Percentiles rank a stretch among this genome's conserved stretches.
Evolutionary conservation across 2,888 invertebrate genomes (phyloP).

Genomic region (Platypus cylindrus): DNA sequence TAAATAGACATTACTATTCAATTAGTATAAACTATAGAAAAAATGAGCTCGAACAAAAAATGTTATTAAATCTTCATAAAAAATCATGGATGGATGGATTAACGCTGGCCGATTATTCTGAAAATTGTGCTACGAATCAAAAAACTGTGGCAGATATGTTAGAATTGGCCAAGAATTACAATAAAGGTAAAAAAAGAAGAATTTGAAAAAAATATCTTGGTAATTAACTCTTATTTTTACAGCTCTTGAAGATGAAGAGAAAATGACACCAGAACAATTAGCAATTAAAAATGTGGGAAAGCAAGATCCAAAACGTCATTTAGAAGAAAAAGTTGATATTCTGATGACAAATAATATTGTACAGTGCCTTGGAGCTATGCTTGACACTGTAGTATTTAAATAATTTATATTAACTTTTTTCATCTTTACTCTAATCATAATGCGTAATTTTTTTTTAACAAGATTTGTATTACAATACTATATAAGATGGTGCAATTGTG

Average conservation of each 20-base stretch:
- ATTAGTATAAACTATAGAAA: constrained; percentile 99
- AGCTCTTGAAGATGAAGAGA: constrained; percentile 96
- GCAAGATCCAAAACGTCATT: constrained; percentile 97
- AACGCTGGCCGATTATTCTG: constrained; percentile 78
- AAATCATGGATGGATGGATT: constrained; percentile 98
- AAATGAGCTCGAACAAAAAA: constrained; percentile 98
- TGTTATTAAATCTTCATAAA: constrained; percentile 96
- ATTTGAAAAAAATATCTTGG: background rate
- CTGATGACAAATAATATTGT: constrained; percentile 96
- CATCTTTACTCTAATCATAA: too few relatives aligned
- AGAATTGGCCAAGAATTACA: constrained; percentile 91
- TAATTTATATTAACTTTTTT: constrained; percentile 28
- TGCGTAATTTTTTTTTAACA: background rate
- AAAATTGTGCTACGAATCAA: constrained; percentile 88
- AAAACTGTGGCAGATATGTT: constrained; percentile 92
- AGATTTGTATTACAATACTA: too few relatives aligned
- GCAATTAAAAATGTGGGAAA: constrained; percentile 99
- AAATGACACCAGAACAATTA: constrained; percentile 97
- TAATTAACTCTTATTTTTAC: background rate
- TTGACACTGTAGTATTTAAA: constrained; percentile 86
- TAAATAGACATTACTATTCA: constrained; percentile 98
- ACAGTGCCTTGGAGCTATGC: constrained; percentile 93
- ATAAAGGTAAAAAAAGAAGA: constrained; percentile 30
- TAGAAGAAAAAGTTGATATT: constrained; percentile 95
- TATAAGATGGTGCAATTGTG: too few relatives aligned